These are phyloP conservation scores for Eupeodes luniger DNA, from an alignment of 2,888 invertebrate genomes.

Conservation along the genomic window DNA sequence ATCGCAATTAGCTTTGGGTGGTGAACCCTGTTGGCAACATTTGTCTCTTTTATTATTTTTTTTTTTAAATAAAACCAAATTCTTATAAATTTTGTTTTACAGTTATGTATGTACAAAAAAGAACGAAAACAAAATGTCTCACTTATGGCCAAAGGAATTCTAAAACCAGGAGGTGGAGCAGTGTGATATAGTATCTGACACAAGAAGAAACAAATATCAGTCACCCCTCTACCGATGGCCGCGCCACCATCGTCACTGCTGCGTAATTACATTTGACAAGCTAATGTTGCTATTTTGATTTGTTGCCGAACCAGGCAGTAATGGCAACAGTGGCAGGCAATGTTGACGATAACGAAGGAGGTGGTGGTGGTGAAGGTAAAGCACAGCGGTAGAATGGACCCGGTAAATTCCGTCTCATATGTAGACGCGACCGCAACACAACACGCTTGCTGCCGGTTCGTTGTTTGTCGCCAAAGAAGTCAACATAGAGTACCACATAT, in stretches of 20 bases:
- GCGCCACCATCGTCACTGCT: conserved; percentile 19
- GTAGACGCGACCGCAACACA: conserved; percentile 34
- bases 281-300: conserved; percentile 74
- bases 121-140: not conserved
- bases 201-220: not conserved
- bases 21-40: conserved; percentile 61
- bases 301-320: conserved; percentile 62
- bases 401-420: conserved; percentile 28
- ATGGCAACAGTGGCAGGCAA: conserved; percentile 37
- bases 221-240: not conserved
- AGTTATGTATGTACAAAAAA: not conserved
- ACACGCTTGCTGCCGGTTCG: conserved; percentile 25
- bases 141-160: conserved; percentile 58
- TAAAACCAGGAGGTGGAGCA: conserved; percentile 48
- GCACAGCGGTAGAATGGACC: conserved; percentile 3
- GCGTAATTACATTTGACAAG: conserved; percentile 75
- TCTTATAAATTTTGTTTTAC: not conserved
- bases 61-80: conserved; percentile 23
- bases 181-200: not conserved
- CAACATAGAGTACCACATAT: conserved; percentile 21
- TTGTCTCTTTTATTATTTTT: conserved; percentile 11
- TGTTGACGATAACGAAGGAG: too few relatives aligned
- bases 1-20: conserved; percentile 68
- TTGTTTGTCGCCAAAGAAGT: conserved; percentile 46
- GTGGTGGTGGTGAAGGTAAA: too few relatives aligned